These are phyloP conservation scores for Pogonomyrmex californicus DNA, from an alignment of 1,140 invertebrate genomes.

Conservation along the genomic window DNA sequence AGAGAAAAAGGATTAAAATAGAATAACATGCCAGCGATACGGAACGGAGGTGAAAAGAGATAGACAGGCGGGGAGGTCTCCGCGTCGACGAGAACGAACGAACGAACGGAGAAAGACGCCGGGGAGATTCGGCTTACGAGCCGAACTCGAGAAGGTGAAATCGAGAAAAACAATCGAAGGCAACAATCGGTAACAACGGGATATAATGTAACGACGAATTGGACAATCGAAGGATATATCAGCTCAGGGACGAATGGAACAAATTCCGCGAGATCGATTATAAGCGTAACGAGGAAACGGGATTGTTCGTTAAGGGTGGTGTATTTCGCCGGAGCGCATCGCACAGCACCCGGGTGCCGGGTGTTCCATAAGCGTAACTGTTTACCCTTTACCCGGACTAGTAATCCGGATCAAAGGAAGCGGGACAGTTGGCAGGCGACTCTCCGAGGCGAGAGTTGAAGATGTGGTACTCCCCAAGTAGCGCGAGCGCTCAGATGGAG, in stretches of 20 bases:
- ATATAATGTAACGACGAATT: neutral
- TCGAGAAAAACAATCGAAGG: neutral
- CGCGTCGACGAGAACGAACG: conserved; percentile 43
- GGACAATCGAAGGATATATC: neutral
- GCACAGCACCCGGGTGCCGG: neutral
- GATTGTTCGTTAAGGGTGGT: neutral
- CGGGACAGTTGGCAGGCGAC: no score
- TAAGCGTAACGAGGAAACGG: no score
- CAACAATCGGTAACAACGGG: neutral
- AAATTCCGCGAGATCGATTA: neutral
- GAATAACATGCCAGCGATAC: conserved; percentile 2
- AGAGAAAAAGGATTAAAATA: neutral
- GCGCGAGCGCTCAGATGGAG: conserved; percentile 57
- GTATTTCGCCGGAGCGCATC: neutral
- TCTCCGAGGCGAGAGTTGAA: conserved; percentile 35
- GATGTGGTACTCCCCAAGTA: conserved; percentile 76
- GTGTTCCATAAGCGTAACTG: neutral
- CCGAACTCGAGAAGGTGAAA: neutral
- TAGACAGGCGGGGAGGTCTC: neutral
- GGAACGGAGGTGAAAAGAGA: neutral
- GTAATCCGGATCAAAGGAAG: neutral
- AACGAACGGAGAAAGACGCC: conserved; percentile 49
- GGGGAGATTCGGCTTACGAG: neutral
- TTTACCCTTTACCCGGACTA: neutral
- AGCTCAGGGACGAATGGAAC: neutral